Percentiles rank a stretch among this genome's conserved stretches.
phyloP scores from a whole-genome alignment of 2,113 vertebrate genomes.

The Pelobates fuscus region DNA sequence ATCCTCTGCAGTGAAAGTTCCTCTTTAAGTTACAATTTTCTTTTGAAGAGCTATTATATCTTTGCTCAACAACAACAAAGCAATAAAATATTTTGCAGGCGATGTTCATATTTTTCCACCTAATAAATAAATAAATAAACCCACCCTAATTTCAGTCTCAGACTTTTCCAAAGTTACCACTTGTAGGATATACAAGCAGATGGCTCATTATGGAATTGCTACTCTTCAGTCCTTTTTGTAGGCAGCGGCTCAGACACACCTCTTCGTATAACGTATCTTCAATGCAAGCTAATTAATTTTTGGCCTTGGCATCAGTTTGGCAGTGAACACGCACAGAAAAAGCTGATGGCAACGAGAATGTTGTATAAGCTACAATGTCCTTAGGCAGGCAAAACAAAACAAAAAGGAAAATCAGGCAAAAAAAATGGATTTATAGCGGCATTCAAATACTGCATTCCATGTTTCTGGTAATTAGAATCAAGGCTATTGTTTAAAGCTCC shows the following conservation, averaged over 20 bases:
- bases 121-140: no score
- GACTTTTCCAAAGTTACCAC: no score
- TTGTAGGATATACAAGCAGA: no score
- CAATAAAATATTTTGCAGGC: no score
- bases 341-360: background rate
- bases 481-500: background rate
- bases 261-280: background rate
- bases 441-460: background rate
- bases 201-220: constrained; percentile 2
- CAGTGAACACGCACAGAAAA: background rate
- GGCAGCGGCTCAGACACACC: background rate
- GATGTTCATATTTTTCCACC: no score
- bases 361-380: background rate
- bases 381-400: background rate
- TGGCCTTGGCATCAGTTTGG: constrained; percentile 10
- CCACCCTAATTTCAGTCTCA: background rate
- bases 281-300: constrained; percentile 20
- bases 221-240: background rate
- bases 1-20: no score
- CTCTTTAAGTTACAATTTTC: no score
- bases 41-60: no score
- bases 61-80: no score
- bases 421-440: background rate
- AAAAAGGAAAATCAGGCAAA: constrained; percentile 2
- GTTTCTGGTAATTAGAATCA: background rate